Conservation (phyloP, 1,140 invertebrate species). For the Polypedilum pembai region DNA sequence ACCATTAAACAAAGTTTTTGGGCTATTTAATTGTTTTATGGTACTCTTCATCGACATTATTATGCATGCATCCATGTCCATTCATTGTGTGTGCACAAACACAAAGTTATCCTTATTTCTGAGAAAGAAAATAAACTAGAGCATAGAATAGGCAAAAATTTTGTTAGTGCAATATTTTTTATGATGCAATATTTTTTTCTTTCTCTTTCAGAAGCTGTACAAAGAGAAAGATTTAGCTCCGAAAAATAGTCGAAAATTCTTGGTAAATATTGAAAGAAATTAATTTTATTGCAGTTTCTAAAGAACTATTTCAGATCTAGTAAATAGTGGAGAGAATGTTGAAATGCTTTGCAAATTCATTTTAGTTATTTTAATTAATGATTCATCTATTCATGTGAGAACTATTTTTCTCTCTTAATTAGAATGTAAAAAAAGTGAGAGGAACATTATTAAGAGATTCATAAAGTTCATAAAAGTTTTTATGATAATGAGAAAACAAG, state of each 20-base stretch:
- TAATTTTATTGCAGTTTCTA: not conserved
- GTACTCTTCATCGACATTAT: not conserved
- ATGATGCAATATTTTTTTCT: conserved; percentile 9
- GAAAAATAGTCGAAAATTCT: not conserved
- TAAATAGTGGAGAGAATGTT: not conserved
- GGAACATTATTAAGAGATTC: too few relatives aligned
- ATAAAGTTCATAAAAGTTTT: too few relatives aligned
- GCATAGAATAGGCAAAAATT: not conserved
- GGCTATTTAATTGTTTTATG: not conserved
- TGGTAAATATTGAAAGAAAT: conserved; percentile 13
- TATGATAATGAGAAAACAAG: too few relatives aligned
- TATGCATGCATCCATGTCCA: not conserved
- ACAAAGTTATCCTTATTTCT: not conserved
- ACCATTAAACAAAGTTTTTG: conserved; percentile 9
- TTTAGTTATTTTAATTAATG: not conserved
- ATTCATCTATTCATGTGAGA: conserved; percentile 18
- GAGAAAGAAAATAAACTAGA: conserved; percentile 6
- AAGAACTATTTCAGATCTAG: not conserved
- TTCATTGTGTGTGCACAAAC: not conserved
- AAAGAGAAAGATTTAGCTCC: not conserved
- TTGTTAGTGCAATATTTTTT: not conserved
- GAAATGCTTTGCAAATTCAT: not conserved
- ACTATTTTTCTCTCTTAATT: not conserved
- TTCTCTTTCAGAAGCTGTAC: not conserved
- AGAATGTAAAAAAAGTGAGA: too few relatives aligned